Evolutionary conservation across 2,113 vertebrate species (phyloP).

Genomic region (Antechinus flavipes): DNA sequence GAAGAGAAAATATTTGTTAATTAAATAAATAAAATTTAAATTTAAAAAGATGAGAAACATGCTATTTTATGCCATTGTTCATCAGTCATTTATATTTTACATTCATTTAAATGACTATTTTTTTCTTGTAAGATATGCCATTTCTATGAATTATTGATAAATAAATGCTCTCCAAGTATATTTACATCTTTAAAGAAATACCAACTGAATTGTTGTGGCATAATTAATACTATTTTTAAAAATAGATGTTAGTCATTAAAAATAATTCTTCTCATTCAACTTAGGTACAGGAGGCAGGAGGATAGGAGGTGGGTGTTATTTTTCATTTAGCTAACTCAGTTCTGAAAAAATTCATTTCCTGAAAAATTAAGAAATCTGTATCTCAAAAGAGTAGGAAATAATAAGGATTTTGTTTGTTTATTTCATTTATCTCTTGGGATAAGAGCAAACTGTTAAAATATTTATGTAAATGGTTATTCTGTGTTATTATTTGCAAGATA

Average conservation of each 20-base stretch:
- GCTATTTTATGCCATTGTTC: constrained; percentile 27
- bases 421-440: not conserved
- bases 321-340: not conserved
- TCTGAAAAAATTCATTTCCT: constrained; percentile 9
- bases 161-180: not conserved
- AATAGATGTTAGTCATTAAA: constrained; percentile 19
- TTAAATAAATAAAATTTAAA: not conserved
- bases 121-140: not conserved
- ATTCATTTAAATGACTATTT: constrained; percentile 24
- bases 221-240: constrained; percentile 18
- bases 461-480: not conserved
- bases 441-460: not conserved
- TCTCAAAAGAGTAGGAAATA: not conserved
- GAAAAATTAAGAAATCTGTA: not conserved
- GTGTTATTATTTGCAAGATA: not conserved
- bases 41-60: constrained; percentile 14
- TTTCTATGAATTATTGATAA: constrained; percentile 32
- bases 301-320: not conserved
- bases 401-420: not conserved
- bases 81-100: constrained; percentile 1
- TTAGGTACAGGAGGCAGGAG: not conserved
- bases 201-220: not conserved
- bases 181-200: not conserved
- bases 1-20: not conserved
- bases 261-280: constrained; percentile 22